phyloP scores from a whole-genome alignment of 2,797 vertebrate species.

The Neosalanx taihuensis region DNA sequence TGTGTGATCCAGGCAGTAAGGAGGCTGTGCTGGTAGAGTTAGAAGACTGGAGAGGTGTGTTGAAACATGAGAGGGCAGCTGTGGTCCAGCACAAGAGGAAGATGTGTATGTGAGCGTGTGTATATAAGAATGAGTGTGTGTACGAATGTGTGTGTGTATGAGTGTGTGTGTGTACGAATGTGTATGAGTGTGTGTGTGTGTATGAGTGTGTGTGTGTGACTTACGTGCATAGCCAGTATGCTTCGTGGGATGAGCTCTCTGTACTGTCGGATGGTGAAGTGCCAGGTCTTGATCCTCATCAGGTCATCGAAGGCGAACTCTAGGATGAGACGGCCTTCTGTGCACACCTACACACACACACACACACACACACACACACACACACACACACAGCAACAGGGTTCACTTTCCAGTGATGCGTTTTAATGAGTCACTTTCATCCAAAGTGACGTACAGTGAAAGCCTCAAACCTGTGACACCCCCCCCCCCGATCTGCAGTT shows the following conservation, averaged over 20 bases:
- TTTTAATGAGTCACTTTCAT: no score
- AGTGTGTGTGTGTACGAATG: no score
- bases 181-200: neutral
- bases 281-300: slow-evolving; percentile 99
- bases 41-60: neutral
- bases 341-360: slow-evolving; percentile 83
- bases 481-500: no score
- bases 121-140: no score
- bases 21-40: neutral
- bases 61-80: neutral
- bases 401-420: no score
- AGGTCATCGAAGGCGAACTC: slow-evolving; percentile 99
- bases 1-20: no score
- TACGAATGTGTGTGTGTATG: no score
- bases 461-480: no score
- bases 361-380: no score
- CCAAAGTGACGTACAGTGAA: no score
- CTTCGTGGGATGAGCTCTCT: slow-evolving; percentile 96
- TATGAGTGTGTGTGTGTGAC: slow-evolving; percentile 27
- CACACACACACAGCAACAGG: no score
- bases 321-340: slow-evolving; percentile 96
- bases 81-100: neutral
- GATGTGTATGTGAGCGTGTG: neutral
- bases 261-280: slow-evolving; percentile 99
- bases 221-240: slow-evolving; percentile 98